Conservation (phyloP, 2,113 vertebrate genomes). For the Dryoscopus gambensis region DNA sequence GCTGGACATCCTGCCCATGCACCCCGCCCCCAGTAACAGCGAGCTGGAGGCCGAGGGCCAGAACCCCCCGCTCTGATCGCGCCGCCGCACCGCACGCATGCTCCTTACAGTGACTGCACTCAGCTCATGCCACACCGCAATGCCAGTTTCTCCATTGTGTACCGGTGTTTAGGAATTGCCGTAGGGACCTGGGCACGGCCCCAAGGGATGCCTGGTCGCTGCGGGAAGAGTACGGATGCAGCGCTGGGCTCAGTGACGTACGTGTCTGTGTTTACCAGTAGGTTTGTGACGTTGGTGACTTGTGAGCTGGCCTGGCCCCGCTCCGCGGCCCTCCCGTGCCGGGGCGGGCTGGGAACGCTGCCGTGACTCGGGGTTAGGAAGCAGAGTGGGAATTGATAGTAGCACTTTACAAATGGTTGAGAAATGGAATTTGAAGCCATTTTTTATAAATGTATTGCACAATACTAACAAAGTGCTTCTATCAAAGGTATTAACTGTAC, state of each 20-base stretch:
- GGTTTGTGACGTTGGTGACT: constrained; percentile 75
- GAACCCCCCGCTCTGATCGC: constrained; percentile 82
- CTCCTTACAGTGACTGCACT: constrained; percentile 56
- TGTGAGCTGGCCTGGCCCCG: constrained; percentile 66
- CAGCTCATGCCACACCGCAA: constrained; percentile 64
- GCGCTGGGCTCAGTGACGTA: constrained; percentile 61
- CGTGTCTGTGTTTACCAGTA: constrained; percentile 74
- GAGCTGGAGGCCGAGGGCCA: constrained; percentile 89
- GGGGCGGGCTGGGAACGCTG: neutral
- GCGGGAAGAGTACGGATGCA: constrained; percentile 37
- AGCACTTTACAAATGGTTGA: constrained; percentile 81
- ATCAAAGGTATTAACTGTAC: constrained; percentile 70
- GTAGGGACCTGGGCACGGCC: constrained; percentile 60
- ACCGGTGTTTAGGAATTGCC: constrained; percentile 66
- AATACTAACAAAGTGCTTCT: constrained; percentile 77
- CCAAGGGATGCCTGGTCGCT: constrained; percentile 39
- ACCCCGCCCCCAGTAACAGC: constrained; percentile 78
- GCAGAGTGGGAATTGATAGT: constrained; percentile 64
- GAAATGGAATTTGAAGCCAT: constrained; percentile 78
- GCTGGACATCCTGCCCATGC: constrained; percentile 91
- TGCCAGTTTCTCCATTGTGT: constrained; percentile 67
- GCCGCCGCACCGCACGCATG: constrained; percentile 64
- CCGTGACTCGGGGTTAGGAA: constrained; percentile 21
- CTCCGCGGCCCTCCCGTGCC: neutral
- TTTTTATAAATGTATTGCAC: constrained; percentile 76